These are phyloP conservation scores for Caenorhabditis sp. DNA, from an alignment of 2,888 invertebrate genomes.

Conservation along the genomic window DNA sequence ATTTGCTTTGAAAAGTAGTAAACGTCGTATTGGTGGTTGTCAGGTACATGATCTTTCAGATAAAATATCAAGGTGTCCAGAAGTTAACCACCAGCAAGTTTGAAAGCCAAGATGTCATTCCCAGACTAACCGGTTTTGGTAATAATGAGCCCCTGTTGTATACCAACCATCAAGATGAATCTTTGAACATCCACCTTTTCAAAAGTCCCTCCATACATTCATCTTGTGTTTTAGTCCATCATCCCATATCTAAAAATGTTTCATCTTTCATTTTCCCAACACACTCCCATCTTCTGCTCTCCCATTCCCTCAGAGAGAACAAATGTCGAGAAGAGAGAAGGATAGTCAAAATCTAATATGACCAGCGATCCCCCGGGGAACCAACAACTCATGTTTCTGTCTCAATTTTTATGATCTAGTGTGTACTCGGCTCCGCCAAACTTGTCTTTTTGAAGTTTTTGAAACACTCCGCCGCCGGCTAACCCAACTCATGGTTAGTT, in stretches of 20 bases:
- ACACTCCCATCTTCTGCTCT: neutral
- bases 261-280: slow-evolving; percentile 2
- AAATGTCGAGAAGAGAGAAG: slow-evolving; percentile 22
- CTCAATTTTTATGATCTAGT: slow-evolving; percentile 55
- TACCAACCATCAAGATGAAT: too few species aligned
- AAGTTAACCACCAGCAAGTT: too few species aligned
- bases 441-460: slow-evolving; percentile 30
- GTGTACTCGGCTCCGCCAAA: slow-evolving; percentile 21
- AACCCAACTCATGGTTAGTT: slow-evolving; percentile 3
- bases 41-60: too few species aligned
- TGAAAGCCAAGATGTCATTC: too few species aligned
- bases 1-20: too few species aligned
- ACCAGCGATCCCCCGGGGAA: slow-evolving; percentile 33
- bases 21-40: too few species aligned
- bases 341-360: slow-evolving; percentile 48
- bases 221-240: slow-evolving; percentile 15
- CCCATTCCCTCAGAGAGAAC: slow-evolving; percentile 39
- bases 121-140: too few species aligned
- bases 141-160: too few species aligned
- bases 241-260: slow-evolving; percentile 10
- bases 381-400: slow-evolving; percentile 44
- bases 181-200: neutral
- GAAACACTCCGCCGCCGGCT: neutral
- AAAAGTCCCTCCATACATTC: neutral
- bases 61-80: too few species aligned